Conservation (phyloP, 1,140 invertebrate species). For the Glomeris maerens region DNA sequence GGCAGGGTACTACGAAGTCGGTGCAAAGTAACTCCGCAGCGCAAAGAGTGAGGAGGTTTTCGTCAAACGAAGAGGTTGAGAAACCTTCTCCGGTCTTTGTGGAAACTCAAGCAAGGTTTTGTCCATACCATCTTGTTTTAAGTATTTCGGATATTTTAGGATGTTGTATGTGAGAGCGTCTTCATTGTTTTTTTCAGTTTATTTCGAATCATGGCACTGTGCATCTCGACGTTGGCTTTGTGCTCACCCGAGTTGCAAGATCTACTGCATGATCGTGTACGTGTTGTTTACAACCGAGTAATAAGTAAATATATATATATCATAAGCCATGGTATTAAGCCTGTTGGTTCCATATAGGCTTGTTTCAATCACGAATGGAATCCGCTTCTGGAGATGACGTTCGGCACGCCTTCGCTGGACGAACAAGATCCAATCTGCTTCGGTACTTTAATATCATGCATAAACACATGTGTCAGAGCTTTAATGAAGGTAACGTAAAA, state of each 20-base stretch:
- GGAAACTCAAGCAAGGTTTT: slow-evolving; percentile 20
- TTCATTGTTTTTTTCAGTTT: slow-evolving; percentile 21
- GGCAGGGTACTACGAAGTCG: not conserved
- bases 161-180: not conserved
- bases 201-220: slow-evolving; percentile 22
- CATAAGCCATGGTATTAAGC: slow-evolving; percentile 8
- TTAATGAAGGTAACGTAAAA: not conserved
- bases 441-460: slow-evolving; percentile 27
- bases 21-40: not conserved
- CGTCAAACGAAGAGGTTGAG: slow-evolving; percentile 25
- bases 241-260: slow-evolving; percentile 29
- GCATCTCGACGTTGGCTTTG: slow-evolving; percentile 22
- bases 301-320: not conserved
- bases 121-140: slow-evolving; percentile 1
- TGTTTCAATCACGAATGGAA: slow-evolving; percentile 26
- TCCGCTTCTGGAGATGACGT: slow-evolving; percentile 23
- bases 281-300: not conserved
- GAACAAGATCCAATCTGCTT: slow-evolving; percentile 23
- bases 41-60: slow-evolving; percentile 5
- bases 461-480: slow-evolving; percentile 24
- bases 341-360: slow-evolving; percentile 19
- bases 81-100: slow-evolving; percentile 21
- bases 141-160: slow-evolving; percentile 3
- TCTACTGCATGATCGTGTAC: slow-evolving; percentile 27
- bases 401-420: slow-evolving; percentile 27